Evolutionary conservation across 2,888 invertebrate genomes (phyloP).

Genomic region (Trichacis sp.): DNA sequence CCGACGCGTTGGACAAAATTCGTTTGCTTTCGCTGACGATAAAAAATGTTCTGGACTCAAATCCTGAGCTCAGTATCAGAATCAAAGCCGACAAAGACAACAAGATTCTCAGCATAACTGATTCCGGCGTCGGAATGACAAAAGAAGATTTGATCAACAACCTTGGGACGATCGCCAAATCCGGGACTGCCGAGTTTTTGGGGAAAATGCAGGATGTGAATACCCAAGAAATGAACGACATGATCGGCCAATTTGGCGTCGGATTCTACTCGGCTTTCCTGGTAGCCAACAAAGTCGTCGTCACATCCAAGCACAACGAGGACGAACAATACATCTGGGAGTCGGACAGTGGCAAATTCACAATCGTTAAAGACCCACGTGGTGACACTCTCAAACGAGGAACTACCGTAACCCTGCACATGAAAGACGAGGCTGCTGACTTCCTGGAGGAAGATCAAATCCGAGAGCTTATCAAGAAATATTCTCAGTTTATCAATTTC

Average conservation of each 20-base stretch:
- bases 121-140: constrained; percentile 98
- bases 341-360: constrained; percentile 92
- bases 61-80: constrained; percentile 87
- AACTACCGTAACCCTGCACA: constrained; percentile 86
- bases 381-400: constrained; percentile 92
- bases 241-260: constrained; percentile 99
- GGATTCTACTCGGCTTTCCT: constrained; percentile 98
- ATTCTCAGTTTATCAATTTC: constrained; percentile 99
- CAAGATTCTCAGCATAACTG: constrained; percentile 92
- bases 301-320: constrained; percentile 94
- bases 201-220: constrained; percentile 85
- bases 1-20: constrained; percentile 98
- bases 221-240: constrained; percentile 86
- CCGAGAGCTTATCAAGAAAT: constrained; percentile 92
- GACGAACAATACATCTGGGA: constrained; percentile 98
- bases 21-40: constrained; percentile 92
- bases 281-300: constrained; percentile 95
- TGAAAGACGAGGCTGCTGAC: constrained; percentile 98
- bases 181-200: constrained; percentile 96
- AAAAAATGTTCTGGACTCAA: constrained; percentile 80
- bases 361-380: constrained; percentile 92
- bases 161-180: constrained; percentile 98
- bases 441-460: constrained; percentile 94
- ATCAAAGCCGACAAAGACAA: constrained; percentile 88
- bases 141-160: constrained; percentile 93